Conservation (phyloP, 2,797 vertebrate genomes). For the Semaprochilodus insignis region DNA sequence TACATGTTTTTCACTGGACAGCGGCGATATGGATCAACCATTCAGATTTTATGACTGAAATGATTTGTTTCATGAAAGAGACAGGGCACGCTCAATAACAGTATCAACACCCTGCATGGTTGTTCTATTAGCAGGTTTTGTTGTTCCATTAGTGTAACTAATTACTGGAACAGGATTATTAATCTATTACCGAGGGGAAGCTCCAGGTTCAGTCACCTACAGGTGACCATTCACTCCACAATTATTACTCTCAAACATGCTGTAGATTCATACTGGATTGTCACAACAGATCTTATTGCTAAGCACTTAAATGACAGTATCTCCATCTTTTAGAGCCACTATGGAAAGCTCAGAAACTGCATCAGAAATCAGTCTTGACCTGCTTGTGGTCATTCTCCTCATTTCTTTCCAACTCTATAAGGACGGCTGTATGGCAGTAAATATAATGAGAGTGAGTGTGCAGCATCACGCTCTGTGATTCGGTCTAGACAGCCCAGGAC, state of each 20-base stretch:
- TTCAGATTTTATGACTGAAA: no score
- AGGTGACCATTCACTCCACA: neutral
- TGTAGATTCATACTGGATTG: neutral
- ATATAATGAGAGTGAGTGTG: slow-evolving; percentile 30
- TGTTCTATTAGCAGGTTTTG: no score
- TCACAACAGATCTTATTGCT: no score
- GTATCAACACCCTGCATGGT: no score
- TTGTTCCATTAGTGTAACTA: no score
- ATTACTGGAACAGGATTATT: neutral
- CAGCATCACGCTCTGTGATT: slow-evolving; percentile 46
- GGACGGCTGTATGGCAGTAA: slow-evolving; percentile 14
- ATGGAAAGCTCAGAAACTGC: neutral
- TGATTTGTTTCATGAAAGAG: no score
- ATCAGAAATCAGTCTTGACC: neutral
- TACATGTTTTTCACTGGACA: no score
- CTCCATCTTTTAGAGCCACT: neutral
- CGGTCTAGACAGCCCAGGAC: slow-evolving; percentile 57
- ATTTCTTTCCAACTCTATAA: neutral
- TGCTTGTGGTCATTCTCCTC: neutral
- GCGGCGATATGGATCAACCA: no score
- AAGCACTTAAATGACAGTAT: neutral
- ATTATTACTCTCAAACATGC: neutral
- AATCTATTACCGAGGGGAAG: neutral
- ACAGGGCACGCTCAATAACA: no score
- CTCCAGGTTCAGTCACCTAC: neutral